Conservation (phyloP, 1,140 invertebrate species). For the Apis florea region DNA sequence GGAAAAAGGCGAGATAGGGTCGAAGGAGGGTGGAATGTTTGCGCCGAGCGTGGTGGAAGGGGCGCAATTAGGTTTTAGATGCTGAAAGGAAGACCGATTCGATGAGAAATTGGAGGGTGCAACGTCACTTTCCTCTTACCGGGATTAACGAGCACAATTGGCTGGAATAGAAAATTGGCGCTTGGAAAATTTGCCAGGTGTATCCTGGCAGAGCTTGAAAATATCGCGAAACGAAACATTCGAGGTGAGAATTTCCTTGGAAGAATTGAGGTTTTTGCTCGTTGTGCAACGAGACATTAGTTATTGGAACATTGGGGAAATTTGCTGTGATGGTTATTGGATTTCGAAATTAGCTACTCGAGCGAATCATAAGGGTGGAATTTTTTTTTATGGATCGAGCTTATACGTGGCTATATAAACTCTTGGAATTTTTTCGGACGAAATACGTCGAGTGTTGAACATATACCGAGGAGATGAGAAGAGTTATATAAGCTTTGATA, state of each 20-base stretch:
- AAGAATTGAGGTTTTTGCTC: not conserved
- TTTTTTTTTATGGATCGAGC: not conserved
- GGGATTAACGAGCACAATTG: constrained; percentile 37
- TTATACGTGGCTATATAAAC: not conserved
- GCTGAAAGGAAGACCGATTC: constrained; percentile 23
- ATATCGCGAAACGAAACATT: not conserved
- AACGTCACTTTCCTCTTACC: constrained; percentile 11
- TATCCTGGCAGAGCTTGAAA: not conserved
- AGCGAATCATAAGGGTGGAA: not conserved
- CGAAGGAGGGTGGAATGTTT: not conserved
- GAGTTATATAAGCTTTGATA: too few species aligned
- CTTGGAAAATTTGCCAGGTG: constrained; percentile 7
- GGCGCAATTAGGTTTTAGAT: constrained; percentile 18
- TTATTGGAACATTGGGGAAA: not conserved
- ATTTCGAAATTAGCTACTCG: not conserved
- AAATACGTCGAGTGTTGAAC: not conserved
- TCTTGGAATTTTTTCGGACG: not conserved
- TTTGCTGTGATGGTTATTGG: not conserved
- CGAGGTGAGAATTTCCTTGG: not conserved
- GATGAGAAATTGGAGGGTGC: constrained; percentile 31
- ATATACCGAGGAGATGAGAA: not conserved
- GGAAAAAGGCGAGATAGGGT: not conserved
- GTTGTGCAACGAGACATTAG: not conserved
- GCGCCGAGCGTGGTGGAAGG: not conserved
- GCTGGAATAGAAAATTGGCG: too few species aligned